Base-by-base conservation (phyloP, 2,888 invertebrate species). In the Ephialtes manifestator region DNA sequence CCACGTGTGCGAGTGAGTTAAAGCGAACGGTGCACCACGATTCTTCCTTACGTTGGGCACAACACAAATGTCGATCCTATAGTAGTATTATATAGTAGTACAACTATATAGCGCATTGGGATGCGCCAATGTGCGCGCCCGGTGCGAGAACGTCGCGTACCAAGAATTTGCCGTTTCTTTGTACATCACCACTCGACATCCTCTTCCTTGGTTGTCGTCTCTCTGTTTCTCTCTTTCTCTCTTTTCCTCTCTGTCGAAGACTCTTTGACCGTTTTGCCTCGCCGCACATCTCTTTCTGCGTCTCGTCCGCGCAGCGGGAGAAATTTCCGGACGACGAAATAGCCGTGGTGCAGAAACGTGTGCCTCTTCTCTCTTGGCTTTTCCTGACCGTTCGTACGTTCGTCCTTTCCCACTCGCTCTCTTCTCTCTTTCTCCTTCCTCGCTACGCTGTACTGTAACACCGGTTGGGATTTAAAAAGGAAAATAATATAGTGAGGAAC, bases 271-370 rank as follows among this genome's bases (percentile, higher is more conserved):
- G 58, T 60, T 60, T 46, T 53, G 60, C 68, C 58, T 20, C 31
- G 18, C 20, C 35, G 63, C 51, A 31, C 75, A 28, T 63, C 63
- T 63, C 75, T 75, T 68, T 68, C 48, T 55, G 53, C 58, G 39
- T 77, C 63, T 58, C 31, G 72, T 28, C 76, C 76, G 75, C 72
- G 35, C 63, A 75, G 75, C 78, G 68, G 58, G 78, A 63, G 20
- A 82, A 83, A 79, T 79, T 83, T 79, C 79, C 70, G 75, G 79
- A 39, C 48, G 35, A 63, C 74, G 74, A 78, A 75, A 79, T 82
- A 74, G 72, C 67, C 72, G 78, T 72, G 60, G 77, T 75, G 48
- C 75, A 60, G 80, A 60, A 71, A 80, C 53, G 80, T 71, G 70
- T 60, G 67, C 53, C 60, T 31, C 60, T 43, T 46, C 60, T 31